Conservation (phyloP, 2,888 invertebrate genomes). For the Drosophila stalkeri region DNA sequence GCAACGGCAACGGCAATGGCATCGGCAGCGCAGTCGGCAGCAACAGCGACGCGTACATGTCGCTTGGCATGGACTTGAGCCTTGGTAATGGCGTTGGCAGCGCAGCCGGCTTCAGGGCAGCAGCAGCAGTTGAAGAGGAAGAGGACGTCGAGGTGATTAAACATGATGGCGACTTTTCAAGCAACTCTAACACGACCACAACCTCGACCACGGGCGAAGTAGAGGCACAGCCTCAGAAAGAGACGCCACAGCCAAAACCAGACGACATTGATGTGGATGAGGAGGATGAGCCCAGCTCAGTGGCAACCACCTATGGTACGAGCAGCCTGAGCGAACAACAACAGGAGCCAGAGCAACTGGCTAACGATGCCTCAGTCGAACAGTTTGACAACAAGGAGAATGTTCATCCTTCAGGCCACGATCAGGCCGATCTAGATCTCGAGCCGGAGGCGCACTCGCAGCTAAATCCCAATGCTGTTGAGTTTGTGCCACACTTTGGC, state of each 20-base stretch:
- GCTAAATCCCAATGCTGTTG: conserved; percentile 94
- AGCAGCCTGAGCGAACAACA: conserved; percentile 79
- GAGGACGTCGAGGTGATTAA: conserved; percentile 77
- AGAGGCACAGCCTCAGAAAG: conserved; percentile 22
- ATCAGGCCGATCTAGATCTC: conserved; percentile 34
- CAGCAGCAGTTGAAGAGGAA: conserved; percentile 50
- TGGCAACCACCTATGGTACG: conserved; percentile 82
- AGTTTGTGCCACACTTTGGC: conserved; percentile 87
- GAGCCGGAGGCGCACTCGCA: conserved; percentile 89
- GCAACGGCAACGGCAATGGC: conserved; percentile 54
- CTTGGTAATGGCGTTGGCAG: conserved; percentile 66
- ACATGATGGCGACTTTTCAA: conserved; percentile 80
- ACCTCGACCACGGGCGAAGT: conserved; percentile 54
- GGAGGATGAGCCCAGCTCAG: conserved; percentile 81
- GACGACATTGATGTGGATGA: conserved; percentile 50
- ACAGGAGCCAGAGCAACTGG: conserved; percentile 33
- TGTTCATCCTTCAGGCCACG: conserved; percentile 45
- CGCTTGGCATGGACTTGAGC: conserved; percentile 60
- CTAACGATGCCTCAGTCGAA: conserved; percentile 7
- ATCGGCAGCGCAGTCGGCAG: conserved; percentile 33
- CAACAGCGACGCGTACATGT: conserved; percentile 56
- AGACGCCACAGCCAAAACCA: conserved; percentile 25
- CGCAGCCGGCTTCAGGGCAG: conserved; percentile 38
- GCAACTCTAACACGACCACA: conserved; percentile 77
- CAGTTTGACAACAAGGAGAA: conserved; percentile 68